These are phyloP conservation scores for Coleophora flavipennella DNA, from an alignment of 2,888 invertebrate species.

Conservation along the genomic window DNA sequence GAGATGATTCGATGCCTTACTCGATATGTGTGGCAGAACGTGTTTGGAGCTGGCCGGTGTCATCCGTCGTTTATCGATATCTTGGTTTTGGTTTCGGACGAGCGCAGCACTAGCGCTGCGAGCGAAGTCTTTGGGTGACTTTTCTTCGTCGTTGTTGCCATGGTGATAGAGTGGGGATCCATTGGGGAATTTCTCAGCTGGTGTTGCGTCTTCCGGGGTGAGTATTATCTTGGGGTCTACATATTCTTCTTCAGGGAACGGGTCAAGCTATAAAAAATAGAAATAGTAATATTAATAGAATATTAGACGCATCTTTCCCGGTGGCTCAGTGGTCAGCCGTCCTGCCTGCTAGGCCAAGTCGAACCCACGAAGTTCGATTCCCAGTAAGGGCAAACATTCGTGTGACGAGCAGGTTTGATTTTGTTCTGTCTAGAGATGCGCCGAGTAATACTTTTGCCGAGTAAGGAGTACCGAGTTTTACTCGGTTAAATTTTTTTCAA, in stretches of 20 bases:
- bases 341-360: too few relatives aligned
- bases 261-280: constrained; percentile 37
- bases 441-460: too few relatives aligned
- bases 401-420: too few relatives aligned
- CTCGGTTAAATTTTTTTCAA: too few relatives aligned
- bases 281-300: neutral
- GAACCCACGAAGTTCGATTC: too few relatives aligned
- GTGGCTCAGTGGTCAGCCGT: too few relatives aligned
- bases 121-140: constrained; percentile 48
- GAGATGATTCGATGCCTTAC: constrained; percentile 66
- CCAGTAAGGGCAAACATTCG: too few relatives aligned
- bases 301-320: too few relatives aligned
- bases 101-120: constrained; percentile 82
- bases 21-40: constrained; percentile 75
- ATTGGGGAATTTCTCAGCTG: constrained; percentile 32
- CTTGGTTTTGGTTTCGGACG: constrained; percentile 49
- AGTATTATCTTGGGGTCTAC: constrained; percentile 41
- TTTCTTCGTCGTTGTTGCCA: constrained; percentile 33
- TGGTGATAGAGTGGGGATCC: constrained; percentile 49
- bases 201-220: constrained; percentile 39
- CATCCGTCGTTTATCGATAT: constrained; percentile 39
- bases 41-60: constrained; percentile 43
- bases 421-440: too few relatives aligned
- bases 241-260: constrained; percentile 52
- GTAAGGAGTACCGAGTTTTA: too few relatives aligned